Evolutionary conservation across 1,140 invertebrate species (phyloP), one percentile per base, ranked within the genome.

Genomic region (Himalopsyche phryganea): DNA sequence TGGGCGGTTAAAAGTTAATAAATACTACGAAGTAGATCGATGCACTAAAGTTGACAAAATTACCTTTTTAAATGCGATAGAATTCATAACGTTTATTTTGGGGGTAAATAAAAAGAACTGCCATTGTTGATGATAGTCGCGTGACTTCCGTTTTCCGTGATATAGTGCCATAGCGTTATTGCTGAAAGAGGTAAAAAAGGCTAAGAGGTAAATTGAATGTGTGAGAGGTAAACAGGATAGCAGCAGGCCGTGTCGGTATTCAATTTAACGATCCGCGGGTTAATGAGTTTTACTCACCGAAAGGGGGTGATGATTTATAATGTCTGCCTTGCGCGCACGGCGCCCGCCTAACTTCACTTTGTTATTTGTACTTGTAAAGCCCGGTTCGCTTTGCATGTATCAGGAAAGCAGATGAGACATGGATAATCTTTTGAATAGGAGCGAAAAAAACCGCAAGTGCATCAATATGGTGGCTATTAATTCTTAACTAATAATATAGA

Each of bases 251-350:
- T 47, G 53, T 47, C 53, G 49, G 47, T 63, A 63, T 63, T 63
- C 56, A 63, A 63, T 63, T 58, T 63, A 63, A 58, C 61, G 47
- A 55, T 54, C 42, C 50, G 46, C 51, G 47, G 50, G 50, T 58
- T 63, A 63, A 63, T 58, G 61, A 63, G 61, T 63, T 63, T 56
- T 54, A 59, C 57, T 59, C 56, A 56, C 56, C 61, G 36, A 50
- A 57, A 41, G 54, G 56, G 55, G 57, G 45, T 59, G 61, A 63
- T 63, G 61, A 63, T 63, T 63, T 63, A 63, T 63, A 57, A 57
- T 19, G 57, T 63, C 60, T 62, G 50, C 36, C 23, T 15, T 11
- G 23, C 23, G 23, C 23, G 23, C 23, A 28, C 23, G 23, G 23
- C 23, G 23, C 23, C 42, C 47, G 11, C 10, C 23, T 36, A 50